Base-by-base conservation (phyloP, 1,140 invertebrate genomes). In the Heliothis virescens region DNA sequence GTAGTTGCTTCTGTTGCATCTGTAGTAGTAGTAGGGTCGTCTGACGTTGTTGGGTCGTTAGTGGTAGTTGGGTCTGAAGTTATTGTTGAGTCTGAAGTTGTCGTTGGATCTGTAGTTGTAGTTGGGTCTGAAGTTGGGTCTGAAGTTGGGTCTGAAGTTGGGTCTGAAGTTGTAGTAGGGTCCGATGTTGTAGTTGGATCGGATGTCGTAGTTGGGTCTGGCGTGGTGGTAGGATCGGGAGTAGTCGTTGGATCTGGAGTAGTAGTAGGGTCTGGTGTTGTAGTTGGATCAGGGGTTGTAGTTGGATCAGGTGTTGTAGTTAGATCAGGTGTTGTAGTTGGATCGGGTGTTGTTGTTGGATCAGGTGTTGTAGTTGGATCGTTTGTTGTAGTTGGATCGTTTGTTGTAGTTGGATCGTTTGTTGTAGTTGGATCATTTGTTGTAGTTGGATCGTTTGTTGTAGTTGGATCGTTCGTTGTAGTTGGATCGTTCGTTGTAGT, bases 31-130 rank as follows among this genome's bases (percentile, higher is more conserved):
- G 67, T 65, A 26, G 12, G 26, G 26, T 52, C 77, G 15, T 34
- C 50, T 53, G 52, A 75, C 18, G 79, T 63, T 15, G 69, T 78
- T 41, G 77, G 50, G 50, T 80, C 79, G 2, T 11, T 7, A 11
- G 82, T 75, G 2, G 53, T 67, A 26, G 16, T 9, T 53, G 48
- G 9, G 7, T 34, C 34, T 5, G 34, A 7, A 34, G 34, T 7
- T 5, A 7, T 34, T 5, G 34, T 34, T 3, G 34, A 7, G 34
- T 41, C 34, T 5, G 34, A 7, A 12, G 78, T 79, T 13, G 67
- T 79, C 2, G 47, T 60, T 34, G 55, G 55, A 3, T 53, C 62
- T 9, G 48, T 0, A 34, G n/a, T 55, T 12, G 5, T 41, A 41
- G 62, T 47, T 65, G 48, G 13, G 10, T 67, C 60, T 1, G 34